Evolutionary conservation across 2,797 vertebrate species (phyloP).

Genomic region (Takifugu rubripes): DNA sequence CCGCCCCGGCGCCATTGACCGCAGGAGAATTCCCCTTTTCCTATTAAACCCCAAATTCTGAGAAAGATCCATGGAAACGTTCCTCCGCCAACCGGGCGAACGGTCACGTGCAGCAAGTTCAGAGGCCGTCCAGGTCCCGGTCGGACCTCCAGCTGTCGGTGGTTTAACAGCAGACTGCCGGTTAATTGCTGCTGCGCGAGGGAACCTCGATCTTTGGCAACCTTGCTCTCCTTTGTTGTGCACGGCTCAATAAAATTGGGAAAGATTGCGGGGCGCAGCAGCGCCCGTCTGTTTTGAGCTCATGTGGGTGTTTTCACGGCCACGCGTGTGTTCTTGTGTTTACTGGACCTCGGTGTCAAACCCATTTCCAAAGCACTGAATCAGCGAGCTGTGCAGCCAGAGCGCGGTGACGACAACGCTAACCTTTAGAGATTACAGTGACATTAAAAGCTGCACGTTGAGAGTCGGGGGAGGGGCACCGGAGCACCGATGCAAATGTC

Average conservation of each 20-base stretch:
- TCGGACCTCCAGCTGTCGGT: too few relatives aligned
- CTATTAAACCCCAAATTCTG: too few relatives aligned
- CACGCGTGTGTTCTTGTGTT: constrained; percentile 10
- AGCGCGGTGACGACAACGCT: constrained; percentile 40
- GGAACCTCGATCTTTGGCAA: constrained; percentile 15
- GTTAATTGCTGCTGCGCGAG: constrained; percentile 6
- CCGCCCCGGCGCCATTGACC: too few relatives aligned
- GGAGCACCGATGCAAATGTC: constrained; percentile 70
- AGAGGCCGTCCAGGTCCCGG: too few relatives aligned
- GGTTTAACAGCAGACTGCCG: too few relatives aligned
- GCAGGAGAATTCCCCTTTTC: too few relatives aligned
- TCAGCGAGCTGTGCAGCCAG: constrained; percentile 57
- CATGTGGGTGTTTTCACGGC: background rate
- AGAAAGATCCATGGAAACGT: too few relatives aligned
- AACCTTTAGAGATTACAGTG: constrained; percentile 75
- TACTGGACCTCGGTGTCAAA: constrained; percentile 62
- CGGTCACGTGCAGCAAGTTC: too few relatives aligned
- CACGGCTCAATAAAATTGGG: background rate
- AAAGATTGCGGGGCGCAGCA: constrained; percentile 3
- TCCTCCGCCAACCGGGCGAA: too few relatives aligned
- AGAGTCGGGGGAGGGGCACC: constrained; percentile 26
- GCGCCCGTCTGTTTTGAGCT: constrained; percentile 12
- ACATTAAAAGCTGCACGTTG: constrained; percentile 68
- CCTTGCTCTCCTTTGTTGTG: constrained; percentile 11
- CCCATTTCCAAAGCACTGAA: constrained; percentile 65